phyloP scores from a whole-genome alignment of 2,888 invertebrate genomes.

The Thysanoteuthis rhombus region DNA sequence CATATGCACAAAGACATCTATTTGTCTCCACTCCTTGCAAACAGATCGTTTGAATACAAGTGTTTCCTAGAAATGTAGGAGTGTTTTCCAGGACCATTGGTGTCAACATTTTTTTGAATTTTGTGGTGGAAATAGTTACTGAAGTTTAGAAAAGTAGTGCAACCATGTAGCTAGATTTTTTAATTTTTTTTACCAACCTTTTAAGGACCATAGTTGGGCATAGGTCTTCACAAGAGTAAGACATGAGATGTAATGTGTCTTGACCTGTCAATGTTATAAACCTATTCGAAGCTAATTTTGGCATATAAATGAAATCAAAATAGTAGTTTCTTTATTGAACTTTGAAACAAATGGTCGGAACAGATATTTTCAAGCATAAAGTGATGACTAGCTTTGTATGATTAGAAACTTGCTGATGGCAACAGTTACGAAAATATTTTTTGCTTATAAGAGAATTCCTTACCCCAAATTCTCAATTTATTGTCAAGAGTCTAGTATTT shows the following conservation, averaged over 20 bases:
- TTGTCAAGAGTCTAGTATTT: no score
- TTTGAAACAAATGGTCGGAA: neutral
- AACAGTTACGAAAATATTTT: no score
- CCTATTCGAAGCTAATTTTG: neutral
- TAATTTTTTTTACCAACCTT: no score
- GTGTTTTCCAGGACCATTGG: neutral
- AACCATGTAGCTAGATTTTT: neutral
- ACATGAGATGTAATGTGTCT: no score
- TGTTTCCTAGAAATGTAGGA: neutral
- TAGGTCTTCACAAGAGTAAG: no score
- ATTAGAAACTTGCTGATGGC: no score
- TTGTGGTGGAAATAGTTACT: neutral
- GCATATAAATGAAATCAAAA: neutral
- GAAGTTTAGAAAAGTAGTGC: neutral
- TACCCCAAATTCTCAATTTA: no score
- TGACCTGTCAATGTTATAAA: neutral
- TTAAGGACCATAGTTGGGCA: no score
- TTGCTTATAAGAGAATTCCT: no score
- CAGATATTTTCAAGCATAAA: neutral
- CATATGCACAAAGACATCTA: neutral
- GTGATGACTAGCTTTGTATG: no score
- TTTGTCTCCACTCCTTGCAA: neutral
- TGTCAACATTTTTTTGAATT: neutral
- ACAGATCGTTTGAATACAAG: neutral
- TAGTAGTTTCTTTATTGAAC: neutral